Base-by-base conservation (phyloP, 2,113 vertebrate genomes). In the Galemys pyrenaicus region DNA sequence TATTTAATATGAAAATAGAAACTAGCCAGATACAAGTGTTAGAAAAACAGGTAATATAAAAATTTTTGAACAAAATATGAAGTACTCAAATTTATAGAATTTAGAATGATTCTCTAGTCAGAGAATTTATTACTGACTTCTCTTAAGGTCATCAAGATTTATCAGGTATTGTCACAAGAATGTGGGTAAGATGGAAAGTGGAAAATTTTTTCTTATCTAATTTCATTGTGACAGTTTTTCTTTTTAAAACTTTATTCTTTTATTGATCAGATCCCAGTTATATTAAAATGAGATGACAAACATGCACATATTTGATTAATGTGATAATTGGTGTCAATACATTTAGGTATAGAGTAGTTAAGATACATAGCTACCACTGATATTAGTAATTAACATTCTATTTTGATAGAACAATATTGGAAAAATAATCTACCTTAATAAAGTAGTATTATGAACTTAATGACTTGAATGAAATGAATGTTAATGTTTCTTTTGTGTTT, bases 1-100 rank as follows among this genome's bases (percentile, higher is more conserved):
- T 96, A 97, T 96, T 94, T 94, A 97, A 96, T n/a, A 20, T 49
- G 39, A 73, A 96, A 97, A 30, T 44, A 89, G 12, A 97, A 95
- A 26, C 39, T 78, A 81, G 0, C 1, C 60, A 91, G 35, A 85
- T 88, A 68, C 2, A 91, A 28, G 79, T 70, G 30, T 89, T 84
- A 54, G 20, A 56, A 95, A 95, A 78, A 75, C 30, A 95, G n/a
- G 9, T 92, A 75, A 70, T 67, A 70, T 87, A 78, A 92, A 92
- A 89, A 88, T 93, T 65, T 71, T 93, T 93, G 49, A 88, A 88
- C 39, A 95, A 95, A 94, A 92, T 94, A 68, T 71, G 58, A 94
- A 67, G 64, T 93, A 74, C 19, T 84, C 85, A 84, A 71, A 78
- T 71, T 83, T 91, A 39, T 78, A 83, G 41, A 58, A 86, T 92